These are phyloP conservation scores for Bibio marci DNA, from an alignment of 2,888 invertebrate species.

Conservation along the genomic window DNA sequence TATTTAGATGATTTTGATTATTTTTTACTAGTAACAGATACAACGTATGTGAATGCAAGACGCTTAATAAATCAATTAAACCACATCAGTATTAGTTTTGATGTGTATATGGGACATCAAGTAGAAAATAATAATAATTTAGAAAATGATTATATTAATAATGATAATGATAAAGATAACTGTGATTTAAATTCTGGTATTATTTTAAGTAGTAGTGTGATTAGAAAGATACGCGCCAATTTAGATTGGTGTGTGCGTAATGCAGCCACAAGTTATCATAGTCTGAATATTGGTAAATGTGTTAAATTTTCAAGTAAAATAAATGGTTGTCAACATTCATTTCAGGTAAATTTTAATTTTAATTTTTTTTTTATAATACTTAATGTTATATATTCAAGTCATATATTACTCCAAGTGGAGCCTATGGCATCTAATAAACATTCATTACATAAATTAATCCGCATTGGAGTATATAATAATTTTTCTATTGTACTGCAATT, in stretches of 20 bases:
- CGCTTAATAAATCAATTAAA: constrained; percentile 52
- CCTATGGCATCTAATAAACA: too few species aligned
- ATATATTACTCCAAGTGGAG: too few species aligned
- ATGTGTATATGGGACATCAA: constrained; percentile 63
- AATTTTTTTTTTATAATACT: too few species aligned
- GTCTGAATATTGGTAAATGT: constrained; percentile 79
- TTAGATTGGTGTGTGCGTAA: constrained; percentile 84
- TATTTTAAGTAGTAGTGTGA: constrained; percentile 70
- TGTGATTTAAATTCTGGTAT: constrained; percentile 61
- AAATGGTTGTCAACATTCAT: constrained; percentile 27
- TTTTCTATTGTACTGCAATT: too few species aligned
- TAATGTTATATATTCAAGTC: too few species aligned
- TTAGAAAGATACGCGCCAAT: constrained; percentile 57
- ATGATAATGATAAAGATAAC: constrained; percentile 19
- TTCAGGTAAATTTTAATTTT: constrained; percentile 32
- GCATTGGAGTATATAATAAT: too few species aligned
- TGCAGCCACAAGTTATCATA: constrained; percentile 63
- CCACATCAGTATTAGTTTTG: constrained; percentile 65
- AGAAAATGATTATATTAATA: constrained; percentile 21
- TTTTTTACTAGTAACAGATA: constrained; percentile 76
- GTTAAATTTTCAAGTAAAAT: constrained; percentile 30
- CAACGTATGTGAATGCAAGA: constrained; percentile 67
- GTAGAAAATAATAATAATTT: constrained; percentile 37
- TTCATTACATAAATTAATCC: too few species aligned
- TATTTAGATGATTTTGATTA: constrained; percentile 83